Conservation (phyloP, 2,797 vertebrate species). For the Gambelia wislizenii region DNA sequence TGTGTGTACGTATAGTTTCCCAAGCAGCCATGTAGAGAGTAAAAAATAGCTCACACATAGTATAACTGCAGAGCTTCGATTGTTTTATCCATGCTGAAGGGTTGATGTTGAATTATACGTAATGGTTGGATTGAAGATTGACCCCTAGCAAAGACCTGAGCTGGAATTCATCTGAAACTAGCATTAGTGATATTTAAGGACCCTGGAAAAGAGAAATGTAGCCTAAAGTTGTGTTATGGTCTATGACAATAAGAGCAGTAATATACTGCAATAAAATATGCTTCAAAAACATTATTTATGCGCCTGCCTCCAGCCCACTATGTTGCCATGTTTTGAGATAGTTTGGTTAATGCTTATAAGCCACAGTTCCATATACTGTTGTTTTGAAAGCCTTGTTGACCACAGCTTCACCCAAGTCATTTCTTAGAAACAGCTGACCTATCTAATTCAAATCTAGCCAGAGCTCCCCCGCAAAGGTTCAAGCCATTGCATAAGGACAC, state of each 20-base stretch:
- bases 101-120: slow-evolving; percentile 54
- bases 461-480: neutral
- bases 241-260: slow-evolving; percentile 42
- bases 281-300: slow-evolving; percentile 38
- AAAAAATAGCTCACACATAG: neutral
- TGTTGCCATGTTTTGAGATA: slow-evolving; percentile 15
- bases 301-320: too few species aligned
- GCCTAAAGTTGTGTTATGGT: slow-evolving; percentile 57
- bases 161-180: slow-evolving; percentile 63
- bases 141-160: slow-evolving; percentile 62
- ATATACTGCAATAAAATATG: slow-evolving; percentile 49
- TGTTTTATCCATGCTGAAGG: slow-evolving; percentile 61
- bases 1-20: slow-evolving; percentile 23
- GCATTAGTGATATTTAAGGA: slow-evolving; percentile 62
- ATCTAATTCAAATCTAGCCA: neutral
- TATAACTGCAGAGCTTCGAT: slow-evolving; percentile 31
- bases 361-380: neutral
- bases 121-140: slow-evolving; percentile 64
- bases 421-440: slow-evolving; percentile 35
- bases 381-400: slow-evolving; percentile 18
- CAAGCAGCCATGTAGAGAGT: neutral
- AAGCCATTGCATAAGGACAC: neutral
- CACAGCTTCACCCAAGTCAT: slow-evolving; percentile 32
- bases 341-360: slow-evolving; percentile 35
- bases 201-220: slow-evolving; percentile 50